Conservation (phyloP, 1,140 invertebrate genomes). For the Pogonomyrmex barbatus region DNA sequence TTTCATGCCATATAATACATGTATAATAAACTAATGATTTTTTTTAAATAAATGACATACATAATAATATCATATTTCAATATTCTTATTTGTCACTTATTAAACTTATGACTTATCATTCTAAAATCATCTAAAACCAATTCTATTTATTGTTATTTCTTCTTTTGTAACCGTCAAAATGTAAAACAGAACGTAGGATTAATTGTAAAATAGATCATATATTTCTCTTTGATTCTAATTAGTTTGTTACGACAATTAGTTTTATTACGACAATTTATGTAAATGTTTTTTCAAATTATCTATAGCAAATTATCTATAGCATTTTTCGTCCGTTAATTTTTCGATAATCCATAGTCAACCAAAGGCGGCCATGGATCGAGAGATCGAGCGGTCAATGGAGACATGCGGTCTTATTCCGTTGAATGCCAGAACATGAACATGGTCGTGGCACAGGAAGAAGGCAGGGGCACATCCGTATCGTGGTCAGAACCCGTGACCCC, state of each 20-base stretch:
- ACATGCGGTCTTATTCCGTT: constrained; percentile 81
- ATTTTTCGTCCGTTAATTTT: constrained; percentile 25
- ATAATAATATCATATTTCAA: not conserved
- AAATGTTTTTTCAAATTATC: not conserved
- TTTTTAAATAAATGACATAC: not conserved
- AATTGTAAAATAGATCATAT: not conserved
- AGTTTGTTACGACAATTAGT: not conserved
- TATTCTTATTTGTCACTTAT: not conserved
- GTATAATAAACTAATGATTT: not conserved
- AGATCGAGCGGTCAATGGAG: constrained; percentile 78
- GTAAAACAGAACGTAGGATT: not conserved
- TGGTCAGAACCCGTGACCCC: constrained; percentile 86
- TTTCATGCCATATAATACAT: too few relatives aligned
- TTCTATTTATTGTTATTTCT: not conserved
- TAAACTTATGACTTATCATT: not conserved
- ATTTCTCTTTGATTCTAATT: too few relatives aligned
- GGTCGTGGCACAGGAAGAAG: constrained; percentile 85
- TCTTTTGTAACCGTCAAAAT: not conserved
- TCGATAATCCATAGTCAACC: constrained; percentile 17
- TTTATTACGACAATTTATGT: too few relatives aligned
- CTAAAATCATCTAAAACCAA: not conserved
- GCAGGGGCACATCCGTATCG: constrained; percentile 87
- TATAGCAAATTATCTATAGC: not conserved
- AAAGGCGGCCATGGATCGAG: constrained; percentile 70
- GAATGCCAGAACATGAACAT: constrained; percentile 82